These are phyloP conservation scores for Caenorhabditis zanzibari DNA, from an alignment of 2,888 invertebrate species.

Conservation along the genomic window DNA sequence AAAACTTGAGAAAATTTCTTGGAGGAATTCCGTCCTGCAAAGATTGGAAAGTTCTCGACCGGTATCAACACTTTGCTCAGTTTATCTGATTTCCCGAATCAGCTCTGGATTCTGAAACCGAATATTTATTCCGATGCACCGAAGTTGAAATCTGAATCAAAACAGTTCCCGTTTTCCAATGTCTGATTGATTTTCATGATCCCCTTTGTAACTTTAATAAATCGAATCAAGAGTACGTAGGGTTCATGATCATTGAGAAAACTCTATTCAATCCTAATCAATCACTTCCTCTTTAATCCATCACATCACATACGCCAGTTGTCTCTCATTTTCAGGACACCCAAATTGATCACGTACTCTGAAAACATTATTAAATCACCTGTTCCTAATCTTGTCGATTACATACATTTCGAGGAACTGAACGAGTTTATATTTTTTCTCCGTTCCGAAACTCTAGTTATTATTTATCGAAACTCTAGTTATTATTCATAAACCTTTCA, in stretches of 20 bases:
- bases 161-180: too few relatives aligned
- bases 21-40: too few relatives aligned
- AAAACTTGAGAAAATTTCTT: too few relatives aligned
- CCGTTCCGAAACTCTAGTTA: neutral
- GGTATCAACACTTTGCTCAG: too few relatives aligned
- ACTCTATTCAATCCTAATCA: neutral
- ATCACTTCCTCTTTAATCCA: neutral
- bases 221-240: too few relatives aligned
- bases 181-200: too few relatives aligned
- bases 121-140: too few relatives aligned
- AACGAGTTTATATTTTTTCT: neutral
- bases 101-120: too few relatives aligned
- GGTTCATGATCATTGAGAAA: neutral
- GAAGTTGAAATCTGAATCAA: too few relatives aligned
- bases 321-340: slow-evolving; percentile 10
- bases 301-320: neutral
- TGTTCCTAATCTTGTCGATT: neutral
- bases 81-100: too few relatives aligned
- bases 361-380: slow-evolving; percentile 4
- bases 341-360: slow-evolving; percentile 2
- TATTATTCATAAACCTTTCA: neutral
- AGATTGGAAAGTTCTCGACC: too few relatives aligned
- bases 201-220: too few relatives aligned
- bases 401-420: neutral
- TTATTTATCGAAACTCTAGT: neutral